Evolutionary conservation across 2,113 vertebrate species (phyloP).

Genomic region (Pipa parva): DNA sequence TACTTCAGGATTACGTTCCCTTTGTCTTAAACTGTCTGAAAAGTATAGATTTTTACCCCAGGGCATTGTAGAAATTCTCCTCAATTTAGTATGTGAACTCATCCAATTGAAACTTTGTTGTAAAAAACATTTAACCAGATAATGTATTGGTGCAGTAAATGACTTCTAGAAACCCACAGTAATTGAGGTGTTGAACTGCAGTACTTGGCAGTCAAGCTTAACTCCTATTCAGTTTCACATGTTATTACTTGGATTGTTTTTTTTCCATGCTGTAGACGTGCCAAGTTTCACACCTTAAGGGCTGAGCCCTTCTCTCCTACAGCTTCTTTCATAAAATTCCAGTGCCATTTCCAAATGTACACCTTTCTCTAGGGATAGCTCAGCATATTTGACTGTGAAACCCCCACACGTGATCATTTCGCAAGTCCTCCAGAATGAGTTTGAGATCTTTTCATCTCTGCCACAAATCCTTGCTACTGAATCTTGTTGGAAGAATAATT

Average conservation of each 20-base stretch:
- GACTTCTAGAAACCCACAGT: conserved; percentile 22
- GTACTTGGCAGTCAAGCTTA: conserved; percentile 40
- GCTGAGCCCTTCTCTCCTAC: conserved; percentile 21
- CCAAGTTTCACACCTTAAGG: conserved; percentile 41
- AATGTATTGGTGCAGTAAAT: conserved; percentile 31
- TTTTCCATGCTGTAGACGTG: conserved; percentile 25
- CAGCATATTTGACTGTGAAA: conserved; percentile 22
- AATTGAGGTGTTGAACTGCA: conserved; percentile 38
- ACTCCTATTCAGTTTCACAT: conserved; percentile 41
- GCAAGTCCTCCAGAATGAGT: conserved; percentile 36
- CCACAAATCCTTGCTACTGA: conserved; percentile 41
- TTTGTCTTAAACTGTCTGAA: conserved; percentile 27
- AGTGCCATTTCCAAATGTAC: conserved; percentile 33
- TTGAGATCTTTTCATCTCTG: conserved; percentile 41
- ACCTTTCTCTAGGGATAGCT: conserved; percentile 36
- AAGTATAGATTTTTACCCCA: neutral
- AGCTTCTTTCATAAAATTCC: conserved; percentile 38
- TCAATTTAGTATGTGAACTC: conserved; percentile 1
- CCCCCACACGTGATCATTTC: conserved; percentile 37
- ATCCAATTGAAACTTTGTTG: neutral
- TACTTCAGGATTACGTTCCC: conserved; percentile 17
- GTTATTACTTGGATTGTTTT: conserved; percentile 37
- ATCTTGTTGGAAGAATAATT: conserved; percentile 30
- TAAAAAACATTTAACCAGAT: conserved; percentile 9
- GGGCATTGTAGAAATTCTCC: conserved; percentile 19